A percentile compares a stretch with the other conserved stretches of the same genome.
These are phyloP conservation scores for Cremastinae sp. DNA, from an alignment of 2,888 invertebrate genomes.

Conservation along the genomic window DNA sequence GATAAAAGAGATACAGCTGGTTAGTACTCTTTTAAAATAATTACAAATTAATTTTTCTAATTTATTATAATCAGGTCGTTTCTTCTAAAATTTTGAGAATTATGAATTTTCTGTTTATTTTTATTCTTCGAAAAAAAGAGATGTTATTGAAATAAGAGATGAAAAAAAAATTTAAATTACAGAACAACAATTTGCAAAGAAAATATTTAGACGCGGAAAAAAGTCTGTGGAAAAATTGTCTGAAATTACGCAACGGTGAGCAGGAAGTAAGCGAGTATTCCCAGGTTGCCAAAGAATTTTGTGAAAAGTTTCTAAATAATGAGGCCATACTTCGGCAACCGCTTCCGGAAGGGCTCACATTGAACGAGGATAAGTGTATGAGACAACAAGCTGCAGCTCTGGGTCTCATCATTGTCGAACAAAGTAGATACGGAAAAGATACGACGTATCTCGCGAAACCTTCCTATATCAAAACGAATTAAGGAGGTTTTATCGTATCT, in stretches of 20 bases:
- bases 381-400: conserved; percentile 80
- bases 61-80: neutral
- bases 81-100: neutral
- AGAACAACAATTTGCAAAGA: conserved; percentile 73
- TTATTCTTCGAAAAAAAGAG: neutral
- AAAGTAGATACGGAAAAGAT: conserved; percentile 69
- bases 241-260: conserved; percentile 60
- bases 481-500: neutral
- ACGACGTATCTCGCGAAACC: conserved; percentile 65
- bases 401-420: conserved; percentile 80
- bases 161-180: conserved; percentile 8
- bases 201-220: conserved; percentile 75
- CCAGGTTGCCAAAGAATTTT: conserved; percentile 80
- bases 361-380: conserved; percentile 81
- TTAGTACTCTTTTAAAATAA: conserved; percentile 70
- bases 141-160: neutral
- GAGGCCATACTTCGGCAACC: conserved; percentile 79
- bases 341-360: conserved; percentile 81
- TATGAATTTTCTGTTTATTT: neutral
- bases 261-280: conserved; percentile 69
- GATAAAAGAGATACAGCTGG: conserved; percentile 81
- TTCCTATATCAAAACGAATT: conserved; percentile 28
- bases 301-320: conserved; percentile 81
- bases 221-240: conserved; percentile 78
- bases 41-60: too few species aligned